phyloP scores from a whole-genome alignment of 2,888 invertebrate genomes.

The Zaprionus bogoriensis region DNA sequence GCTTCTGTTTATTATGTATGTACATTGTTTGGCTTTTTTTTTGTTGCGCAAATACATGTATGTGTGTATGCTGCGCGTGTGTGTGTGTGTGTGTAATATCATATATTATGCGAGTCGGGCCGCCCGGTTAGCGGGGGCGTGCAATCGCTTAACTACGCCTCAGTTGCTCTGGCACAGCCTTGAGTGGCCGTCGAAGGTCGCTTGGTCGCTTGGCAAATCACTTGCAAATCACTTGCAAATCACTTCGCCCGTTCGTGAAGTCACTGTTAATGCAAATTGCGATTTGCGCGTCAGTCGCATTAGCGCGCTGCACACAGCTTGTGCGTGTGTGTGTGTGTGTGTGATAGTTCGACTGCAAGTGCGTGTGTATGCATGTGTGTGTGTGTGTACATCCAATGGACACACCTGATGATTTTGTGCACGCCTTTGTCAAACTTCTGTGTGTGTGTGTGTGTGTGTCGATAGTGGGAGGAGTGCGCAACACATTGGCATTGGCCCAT shows the following conservation, averaged over 20 bases:
- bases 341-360: not conserved
- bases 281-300: not conserved
- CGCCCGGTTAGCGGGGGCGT: not conserved
- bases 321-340: not conserved
- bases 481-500: slow-evolving; percentile 26
- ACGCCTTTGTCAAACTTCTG: not conserved
- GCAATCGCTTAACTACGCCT: slow-evolving; percentile 23
- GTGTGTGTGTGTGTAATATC: not conserved
- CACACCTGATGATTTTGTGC: slow-evolving; percentile 66
- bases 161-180: slow-evolving; percentile 3
- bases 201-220: slow-evolving; percentile 4
- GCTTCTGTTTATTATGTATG: not conserved
- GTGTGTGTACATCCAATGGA: slow-evolving; percentile 35
- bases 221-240: slow-evolving; percentile 6
- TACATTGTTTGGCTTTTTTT: slow-evolving; percentile 6
- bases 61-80: not conserved
- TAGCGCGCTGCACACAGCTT: not conserved
- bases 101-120: not conserved
- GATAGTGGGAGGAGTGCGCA: not conserved
- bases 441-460: not conserved
- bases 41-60: not conserved
- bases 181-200: slow-evolving; percentile 14
- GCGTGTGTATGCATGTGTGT: slow-evolving; percentile 1
- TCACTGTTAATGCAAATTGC: slow-evolving; percentile 14
- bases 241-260: not conserved